Evolutionary conservation across 2,888 invertebrate genomes (phyloP).

Genomic region (Marronus borbonicus): DNA sequence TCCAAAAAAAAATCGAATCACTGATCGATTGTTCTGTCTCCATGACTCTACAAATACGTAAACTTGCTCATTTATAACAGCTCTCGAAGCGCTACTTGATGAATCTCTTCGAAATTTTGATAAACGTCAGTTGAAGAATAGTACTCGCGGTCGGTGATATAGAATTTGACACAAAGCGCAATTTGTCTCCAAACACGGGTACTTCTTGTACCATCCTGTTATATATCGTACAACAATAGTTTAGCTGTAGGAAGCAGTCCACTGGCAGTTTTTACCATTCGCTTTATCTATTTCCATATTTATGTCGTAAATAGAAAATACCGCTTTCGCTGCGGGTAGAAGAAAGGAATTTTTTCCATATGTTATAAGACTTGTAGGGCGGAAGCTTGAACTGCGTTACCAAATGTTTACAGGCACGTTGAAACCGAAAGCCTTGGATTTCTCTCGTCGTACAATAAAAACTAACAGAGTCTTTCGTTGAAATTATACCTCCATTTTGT

Average conservation of each 20-base stretch:
- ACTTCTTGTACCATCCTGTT: too few relatives aligned
- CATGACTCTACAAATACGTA: too few relatives aligned
- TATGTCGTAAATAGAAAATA: neutral
- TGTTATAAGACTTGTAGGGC: constrained; percentile 3
- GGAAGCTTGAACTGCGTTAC: neutral
- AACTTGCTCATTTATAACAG: too few relatives aligned
- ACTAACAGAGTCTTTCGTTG: neutral
- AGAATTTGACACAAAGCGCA: too few relatives aligned
- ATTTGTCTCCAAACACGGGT: too few relatives aligned
- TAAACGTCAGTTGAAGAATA: too few relatives aligned
- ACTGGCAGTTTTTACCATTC: neutral
- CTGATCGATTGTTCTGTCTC: too few relatives aligned
- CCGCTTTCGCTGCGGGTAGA: neutral
- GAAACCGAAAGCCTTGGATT: neutral
- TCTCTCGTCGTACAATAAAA: neutral
- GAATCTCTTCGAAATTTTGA: too few relatives aligned
- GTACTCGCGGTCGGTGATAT: too few relatives aligned
- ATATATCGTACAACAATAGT: too few relatives aligned
- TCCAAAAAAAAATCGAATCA: too few relatives aligned
- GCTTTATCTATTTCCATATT: neutral
- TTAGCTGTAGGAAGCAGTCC: neutral
- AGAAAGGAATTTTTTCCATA: constrained; percentile 12
- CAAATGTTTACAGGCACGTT: neutral
- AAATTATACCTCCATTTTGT: constrained; percentile 2
- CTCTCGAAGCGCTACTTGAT: too few relatives aligned